A percentile compares a stretch with the other conserved stretches of the same genome.
Conservation (phyloP, 2,888 invertebrate genomes). For the Clepsis dumicolana region DNA sequence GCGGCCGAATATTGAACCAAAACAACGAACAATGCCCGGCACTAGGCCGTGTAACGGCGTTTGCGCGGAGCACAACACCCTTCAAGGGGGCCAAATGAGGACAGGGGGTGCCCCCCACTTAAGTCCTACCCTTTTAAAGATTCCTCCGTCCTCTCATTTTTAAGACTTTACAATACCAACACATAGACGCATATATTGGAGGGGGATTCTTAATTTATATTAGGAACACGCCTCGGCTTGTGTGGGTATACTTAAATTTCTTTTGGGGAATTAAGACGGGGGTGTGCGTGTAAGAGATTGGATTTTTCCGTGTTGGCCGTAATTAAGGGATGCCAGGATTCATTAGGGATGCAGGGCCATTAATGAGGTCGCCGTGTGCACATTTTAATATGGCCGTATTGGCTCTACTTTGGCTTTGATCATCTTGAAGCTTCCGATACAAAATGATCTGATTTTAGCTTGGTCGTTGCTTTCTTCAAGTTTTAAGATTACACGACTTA, state of each 20-base stretch:
- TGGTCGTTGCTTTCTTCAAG: too few species aligned
- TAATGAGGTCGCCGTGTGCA: conserved; percentile 37
- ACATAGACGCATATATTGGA: conserved; percentile 71
- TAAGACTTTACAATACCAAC: conserved; percentile 85
- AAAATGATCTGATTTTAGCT: too few species aligned
- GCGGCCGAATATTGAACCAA: conserved; percentile 80
- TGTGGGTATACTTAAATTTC: conserved; percentile 55
- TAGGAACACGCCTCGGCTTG: conserved; percentile 54
- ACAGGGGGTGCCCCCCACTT: conserved; percentile 71
- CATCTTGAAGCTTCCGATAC: background rate
- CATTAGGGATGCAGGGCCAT: conserved; percentile 57
- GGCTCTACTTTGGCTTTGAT: background rate
- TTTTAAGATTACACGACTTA: too few species aligned
- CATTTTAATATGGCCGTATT: conserved; percentile 24
- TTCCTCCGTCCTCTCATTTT: conserved; percentile 85
- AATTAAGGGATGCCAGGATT: conserved; percentile 71
- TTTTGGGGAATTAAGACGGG: conserved; percentile 57
- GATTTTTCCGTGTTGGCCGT: conserved; percentile 82
- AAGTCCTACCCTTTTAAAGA: conserved; percentile 86
- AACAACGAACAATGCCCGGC: conserved; percentile 80
- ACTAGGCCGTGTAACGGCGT: conserved; percentile 79
- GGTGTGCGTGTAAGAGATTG: conserved; percentile 70
- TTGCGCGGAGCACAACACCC: conserved; percentile 71
- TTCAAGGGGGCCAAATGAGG: conserved; percentile 57
- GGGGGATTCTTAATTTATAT: conserved; percentile 77